These are phyloP conservation scores for Drepana falcataria DNA, from an alignment of 2,888 invertebrate genomes.

Conservation along the genomic window DNA sequence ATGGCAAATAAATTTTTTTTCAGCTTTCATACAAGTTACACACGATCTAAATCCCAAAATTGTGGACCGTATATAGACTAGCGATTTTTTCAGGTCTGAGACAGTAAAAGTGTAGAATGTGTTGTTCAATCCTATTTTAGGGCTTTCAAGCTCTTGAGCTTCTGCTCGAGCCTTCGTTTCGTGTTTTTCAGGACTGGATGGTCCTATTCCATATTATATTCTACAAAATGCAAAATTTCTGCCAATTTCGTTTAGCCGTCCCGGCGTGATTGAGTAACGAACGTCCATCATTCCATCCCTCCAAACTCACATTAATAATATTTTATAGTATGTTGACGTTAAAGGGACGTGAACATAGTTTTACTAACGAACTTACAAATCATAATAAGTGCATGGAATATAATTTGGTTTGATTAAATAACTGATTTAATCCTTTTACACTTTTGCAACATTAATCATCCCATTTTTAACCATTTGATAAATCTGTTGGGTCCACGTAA, in stretches of 20 bases:
- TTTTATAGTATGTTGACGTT: background rate
- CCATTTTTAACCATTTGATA: slow-evolving; percentile 7
- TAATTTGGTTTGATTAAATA: background rate
- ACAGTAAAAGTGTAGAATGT: background rate
- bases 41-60: background rate
- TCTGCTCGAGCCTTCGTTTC: too few species aligned
- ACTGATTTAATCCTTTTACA: background rate
- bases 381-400: background rate
- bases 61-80: background rate
- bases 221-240: too few species aligned
- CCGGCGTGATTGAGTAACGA: too few species aligned
- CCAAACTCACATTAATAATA: background rate
- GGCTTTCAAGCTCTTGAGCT: too few species aligned
- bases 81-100: background rate
- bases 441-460: background rate
- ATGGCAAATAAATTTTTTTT: too few species aligned
- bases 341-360: background rate
- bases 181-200: too few species aligned
- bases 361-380: background rate
- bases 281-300: too few species aligned
- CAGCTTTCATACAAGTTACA: too few species aligned
- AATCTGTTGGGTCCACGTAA: slow-evolving; percentile 11
- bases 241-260: too few species aligned
- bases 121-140: too few species aligned
- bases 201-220: too few species aligned